These are phyloP conservation scores for Taphrorychus bicolor DNA, from an alignment of 2,888 invertebrate genomes.

Conservation along the genomic window DNA sequence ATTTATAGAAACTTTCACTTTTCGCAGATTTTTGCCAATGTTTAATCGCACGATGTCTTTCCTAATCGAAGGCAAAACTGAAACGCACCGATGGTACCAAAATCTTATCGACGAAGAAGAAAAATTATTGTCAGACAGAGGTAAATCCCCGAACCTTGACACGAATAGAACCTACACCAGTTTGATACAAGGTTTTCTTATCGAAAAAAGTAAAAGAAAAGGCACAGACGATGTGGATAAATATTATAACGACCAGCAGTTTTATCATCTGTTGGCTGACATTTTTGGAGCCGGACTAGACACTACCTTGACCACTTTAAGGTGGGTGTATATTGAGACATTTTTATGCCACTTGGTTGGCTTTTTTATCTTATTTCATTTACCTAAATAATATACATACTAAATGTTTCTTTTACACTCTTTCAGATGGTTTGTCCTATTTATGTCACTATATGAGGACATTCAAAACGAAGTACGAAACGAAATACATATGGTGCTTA, in stretches of 20 bases:
- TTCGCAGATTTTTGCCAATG: conserved; percentile 67
- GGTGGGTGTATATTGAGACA: conserved; percentile 51
- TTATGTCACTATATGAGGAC: conserved; percentile 72
- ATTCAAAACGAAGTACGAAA: conserved; percentile 68
- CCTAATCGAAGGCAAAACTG: conserved; percentile 72
- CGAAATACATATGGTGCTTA: conserved; percentile 61
- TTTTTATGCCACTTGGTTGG: not conserved
- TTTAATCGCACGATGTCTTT: conserved; percentile 70
- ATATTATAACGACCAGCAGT: conserved; percentile 71
- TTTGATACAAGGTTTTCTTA: conserved; percentile 70
- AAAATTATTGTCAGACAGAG: conserved; percentile 31
- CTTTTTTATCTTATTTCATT: no score
- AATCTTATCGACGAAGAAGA: conserved; percentile 67
- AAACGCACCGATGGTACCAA: conserved; percentile 77
- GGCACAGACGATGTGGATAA: conserved; percentile 59
- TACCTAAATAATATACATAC: not conserved
- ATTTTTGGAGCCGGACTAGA: conserved; percentile 88
- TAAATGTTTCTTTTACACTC: not conserved
- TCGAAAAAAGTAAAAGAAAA: conserved; percentile 65
- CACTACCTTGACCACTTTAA: conserved; percentile 78
- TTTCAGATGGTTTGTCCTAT: conserved; percentile 76
- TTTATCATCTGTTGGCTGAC: conserved; percentile 79
- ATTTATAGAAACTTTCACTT: conserved; percentile 28
- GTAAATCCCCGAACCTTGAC: conserved; percentile 31
- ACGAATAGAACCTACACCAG: conserved; percentile 44